A percentile compares a stretch with the other conserved stretches of the same genome.
Evolutionary conservation across 2,113 vertebrate genomes (phyloP).

Genomic region (Acanthochromis polyacanthus): DNA sequence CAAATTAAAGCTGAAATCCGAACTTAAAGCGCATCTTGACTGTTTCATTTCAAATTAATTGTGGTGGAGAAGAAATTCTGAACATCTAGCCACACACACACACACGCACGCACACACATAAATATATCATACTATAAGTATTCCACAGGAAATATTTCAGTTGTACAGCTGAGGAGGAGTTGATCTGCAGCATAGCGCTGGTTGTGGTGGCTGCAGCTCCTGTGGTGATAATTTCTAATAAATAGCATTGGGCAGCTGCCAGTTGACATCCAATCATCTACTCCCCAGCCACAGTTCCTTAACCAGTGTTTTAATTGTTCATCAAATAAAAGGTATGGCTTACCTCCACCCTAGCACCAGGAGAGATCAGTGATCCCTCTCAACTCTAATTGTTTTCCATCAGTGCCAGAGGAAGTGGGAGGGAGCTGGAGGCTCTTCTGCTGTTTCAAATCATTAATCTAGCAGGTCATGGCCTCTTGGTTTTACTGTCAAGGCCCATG

Average conservation of each 20-base stretch:
- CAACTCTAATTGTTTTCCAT: slow-evolving; percentile 67
- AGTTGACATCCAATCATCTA: slow-evolving; percentile 39
- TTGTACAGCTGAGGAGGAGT: background rate
- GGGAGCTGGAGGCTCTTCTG: slow-evolving; percentile 27
- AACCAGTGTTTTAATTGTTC: slow-evolving; percentile 70
- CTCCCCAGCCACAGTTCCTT: slow-evolving; percentile 45
- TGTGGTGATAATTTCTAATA: slow-evolving; percentile 35
- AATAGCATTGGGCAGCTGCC: slow-evolving; percentile 55
- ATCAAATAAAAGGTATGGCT: slow-evolving; percentile 68
- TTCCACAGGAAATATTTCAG: background rate
- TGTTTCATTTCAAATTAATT: too few species aligned
- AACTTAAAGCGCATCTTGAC: too few species aligned
- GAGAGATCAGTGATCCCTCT: slow-evolving; percentile 75
- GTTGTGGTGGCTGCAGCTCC: slow-evolving; percentile 10
- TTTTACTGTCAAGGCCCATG: slow-evolving; percentile 2
- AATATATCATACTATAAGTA: too few species aligned
- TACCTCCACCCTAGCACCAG: slow-evolving; percentile 49
- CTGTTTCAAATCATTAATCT: slow-evolving; percentile 48
- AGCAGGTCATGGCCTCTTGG: slow-evolving; percentile 32
- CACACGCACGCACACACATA: too few species aligned
- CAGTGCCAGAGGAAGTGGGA: slow-evolving; percentile 37
- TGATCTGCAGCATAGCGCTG: background rate
- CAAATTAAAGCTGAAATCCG: too few species aligned
- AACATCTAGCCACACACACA: too few species aligned
- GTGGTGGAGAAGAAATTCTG: too few species aligned